A percentile compares a stretch with the other conserved stretches of the same genome.
Conservation (phyloP, 2,888 invertebrate genomes). For the Hecatera dysodea region DNA sequence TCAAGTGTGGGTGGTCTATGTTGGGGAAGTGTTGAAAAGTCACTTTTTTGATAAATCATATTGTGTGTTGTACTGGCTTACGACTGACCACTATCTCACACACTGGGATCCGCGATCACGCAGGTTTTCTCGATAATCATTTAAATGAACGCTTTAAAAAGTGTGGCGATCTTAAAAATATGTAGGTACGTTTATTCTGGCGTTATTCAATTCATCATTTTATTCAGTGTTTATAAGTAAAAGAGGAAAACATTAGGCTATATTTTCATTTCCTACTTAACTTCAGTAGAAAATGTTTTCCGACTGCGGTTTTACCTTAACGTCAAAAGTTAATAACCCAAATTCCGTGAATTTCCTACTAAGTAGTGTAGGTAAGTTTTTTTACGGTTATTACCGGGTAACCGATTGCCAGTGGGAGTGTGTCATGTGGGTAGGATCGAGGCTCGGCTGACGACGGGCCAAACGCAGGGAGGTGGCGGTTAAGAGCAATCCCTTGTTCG, state of each 20-base stretch:
- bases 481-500: slow-evolving; percentile 61
- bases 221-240: neutral
- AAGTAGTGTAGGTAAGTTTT: slow-evolving; percentile 57
- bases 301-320: slow-evolving; percentile 18
- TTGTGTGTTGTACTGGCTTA: no score
- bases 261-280: neutral
- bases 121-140: no score
- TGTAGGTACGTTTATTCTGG: no score
- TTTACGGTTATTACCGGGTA: slow-evolving; percentile 58
- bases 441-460: slow-evolving; percentile 24
- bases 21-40: neutral
- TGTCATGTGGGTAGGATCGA: slow-evolving; percentile 37
- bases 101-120: no score
- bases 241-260: neutral
- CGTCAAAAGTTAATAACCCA: slow-evolving; percentile 23
- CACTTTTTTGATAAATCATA: no score
- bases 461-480: slow-evolving; percentile 45
- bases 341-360: slow-evolving; percentile 32
- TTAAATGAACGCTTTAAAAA: no score
- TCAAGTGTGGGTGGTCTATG: neutral
- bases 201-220: neutral
- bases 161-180: no score
- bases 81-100: no score
- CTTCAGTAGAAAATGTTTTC: neutral
- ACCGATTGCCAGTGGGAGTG: slow-evolving; percentile 29